Base-by-base conservation (phyloP, 2,797 vertebrate species). In the Astyanax mexicanus region DNA sequence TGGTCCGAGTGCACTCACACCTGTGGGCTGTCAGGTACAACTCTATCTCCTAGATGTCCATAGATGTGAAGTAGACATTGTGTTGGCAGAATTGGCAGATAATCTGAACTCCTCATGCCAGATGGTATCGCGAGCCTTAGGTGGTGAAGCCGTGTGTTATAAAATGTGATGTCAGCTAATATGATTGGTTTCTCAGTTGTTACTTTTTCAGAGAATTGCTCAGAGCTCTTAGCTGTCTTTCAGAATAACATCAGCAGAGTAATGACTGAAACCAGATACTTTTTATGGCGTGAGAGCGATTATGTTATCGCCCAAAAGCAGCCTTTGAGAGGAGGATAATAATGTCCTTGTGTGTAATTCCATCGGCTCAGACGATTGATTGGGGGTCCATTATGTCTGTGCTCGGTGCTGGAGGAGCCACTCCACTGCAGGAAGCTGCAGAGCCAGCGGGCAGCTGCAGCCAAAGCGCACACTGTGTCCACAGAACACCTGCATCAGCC, bases 1-100 rank as follows among this genome's bases (percentile, higher is more conserved):
- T 99, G 98, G 98, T 98, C 97, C 0, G 92, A 94, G 55, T 99
- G 98, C 72, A 98, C 97, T 0, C 95, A 96, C 84, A 93, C 92
- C 1, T 99, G 97, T 74, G 97, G 98, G 37, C 93, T 98, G 13
- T 92, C 96, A 85, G 98, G 98, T 99, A 82, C 4, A 73, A 69
- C 35, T 51, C 40, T 25, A 52, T 29, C n/a, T 45, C 4, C 29
- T 69, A 5, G 17, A 19, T 4, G 11, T 54, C 49, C 42, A 47
- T 44, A 62, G 62, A 62, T 69, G 29, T 32, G 17, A 49, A 47
- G 49, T 21, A 49, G 47, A 49, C 49, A 64, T 47, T 23, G 35
- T 67, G 40, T 44, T 60, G 49, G 66, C 27, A 32, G 38, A 55
- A 45, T 10, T 35, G 27, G 35, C 62, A 40, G 55, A 10, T 35